Evolutionary conservation across 1,140 invertebrate genomes (phyloP).

Genomic region (Bactericera cockerelli): DNA sequence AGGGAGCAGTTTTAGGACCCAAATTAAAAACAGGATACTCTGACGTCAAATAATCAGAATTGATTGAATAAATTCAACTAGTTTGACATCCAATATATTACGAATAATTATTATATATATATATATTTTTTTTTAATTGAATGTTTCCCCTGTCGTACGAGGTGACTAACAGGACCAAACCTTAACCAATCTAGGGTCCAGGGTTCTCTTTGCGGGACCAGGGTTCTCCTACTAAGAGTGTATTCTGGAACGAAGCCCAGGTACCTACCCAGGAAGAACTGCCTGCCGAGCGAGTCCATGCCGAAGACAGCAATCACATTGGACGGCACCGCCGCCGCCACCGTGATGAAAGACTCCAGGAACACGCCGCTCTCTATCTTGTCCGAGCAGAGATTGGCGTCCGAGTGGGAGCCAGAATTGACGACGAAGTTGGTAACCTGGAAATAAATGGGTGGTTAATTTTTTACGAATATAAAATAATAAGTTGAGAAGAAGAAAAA

Average conservation of each 20-base stretch:
- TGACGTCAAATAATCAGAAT: conserved; percentile 10
- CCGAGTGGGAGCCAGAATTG: conserved; percentile 38
- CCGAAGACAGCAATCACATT: conserved; percentile 62
- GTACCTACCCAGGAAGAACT: conserved; percentile 61
- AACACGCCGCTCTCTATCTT: conserved; percentile 61
- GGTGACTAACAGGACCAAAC: too few relatives aligned
- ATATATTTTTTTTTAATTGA: too few relatives aligned
- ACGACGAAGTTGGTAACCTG: conserved; percentile 56
- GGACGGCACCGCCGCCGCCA: conserved; percentile 65
- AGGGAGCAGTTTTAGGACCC: background rate
- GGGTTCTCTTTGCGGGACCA: too few relatives aligned
- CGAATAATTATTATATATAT: too few relatives aligned
- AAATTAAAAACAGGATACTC: background rate
- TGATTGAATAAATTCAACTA: background rate
- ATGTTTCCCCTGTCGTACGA: too few relatives aligned
- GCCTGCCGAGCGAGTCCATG: conserved; percentile 66
- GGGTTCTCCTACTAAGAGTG: too few relatives aligned
- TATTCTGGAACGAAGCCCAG: too few relatives aligned
- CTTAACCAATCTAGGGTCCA: too few relatives aligned
- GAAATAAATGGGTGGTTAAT: background rate
- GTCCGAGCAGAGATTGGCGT: conserved; percentile 42
- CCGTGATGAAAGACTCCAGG: conserved; percentile 69
- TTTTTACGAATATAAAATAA: too few relatives aligned
- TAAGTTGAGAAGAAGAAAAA: too few relatives aligned
- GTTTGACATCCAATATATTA: too few relatives aligned